Evolutionary conservation across 2,113 vertebrate species (phyloP), one percentile per base, ranked within the genome.

Genomic region (Rhegmatorhina hoffmannsi): DNA sequence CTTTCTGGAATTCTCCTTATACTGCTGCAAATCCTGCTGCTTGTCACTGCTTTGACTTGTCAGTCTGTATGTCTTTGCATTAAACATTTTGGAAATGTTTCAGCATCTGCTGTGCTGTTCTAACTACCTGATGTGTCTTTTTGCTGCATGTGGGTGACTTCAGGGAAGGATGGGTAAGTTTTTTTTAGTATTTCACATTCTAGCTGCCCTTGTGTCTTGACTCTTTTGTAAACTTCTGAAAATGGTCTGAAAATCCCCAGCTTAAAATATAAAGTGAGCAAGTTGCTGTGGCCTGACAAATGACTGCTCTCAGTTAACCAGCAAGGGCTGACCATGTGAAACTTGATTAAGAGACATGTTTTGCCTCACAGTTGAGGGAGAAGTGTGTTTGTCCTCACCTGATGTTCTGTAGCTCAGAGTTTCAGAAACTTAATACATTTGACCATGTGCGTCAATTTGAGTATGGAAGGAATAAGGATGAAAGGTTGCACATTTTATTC

Each of bases 121-220:
- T 96, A 80, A 96, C 38, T 62, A 17, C 8, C 34, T 1, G 0
- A 8, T 84, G 13, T 94, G 14, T 84, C n/a, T 40, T 66, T 63
- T 91, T 76, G 20, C 78, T 79, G 29, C 70, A 15, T 40, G 82
- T 86, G 74, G n/a, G 8, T 82, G 77, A 93, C 92, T 76, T 43
- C 76, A 95, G 97, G 72, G 72, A 98, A 97, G 89, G 96, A 98
- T 46, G 95, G 97, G 98, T 98, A 91, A 98, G 98, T 76, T 68
- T 23, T 58, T 67, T 77, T 76, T 31, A 46, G 23, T 75, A 53
- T 67, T 88, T 78, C 49, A 47, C 13, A 6, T 90, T 90, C 36
- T 68, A 67, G 28, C 43, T 56, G 46, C 14, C 50, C 16, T 43
- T 72, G 33, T 67, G 17, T 24, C 7, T n/a, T 82, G 53, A 31